These are phyloP conservation scores for Albula glossodonta DNA, from an alignment of 2,113 vertebrate genomes.

Conservation along the genomic window DNA sequence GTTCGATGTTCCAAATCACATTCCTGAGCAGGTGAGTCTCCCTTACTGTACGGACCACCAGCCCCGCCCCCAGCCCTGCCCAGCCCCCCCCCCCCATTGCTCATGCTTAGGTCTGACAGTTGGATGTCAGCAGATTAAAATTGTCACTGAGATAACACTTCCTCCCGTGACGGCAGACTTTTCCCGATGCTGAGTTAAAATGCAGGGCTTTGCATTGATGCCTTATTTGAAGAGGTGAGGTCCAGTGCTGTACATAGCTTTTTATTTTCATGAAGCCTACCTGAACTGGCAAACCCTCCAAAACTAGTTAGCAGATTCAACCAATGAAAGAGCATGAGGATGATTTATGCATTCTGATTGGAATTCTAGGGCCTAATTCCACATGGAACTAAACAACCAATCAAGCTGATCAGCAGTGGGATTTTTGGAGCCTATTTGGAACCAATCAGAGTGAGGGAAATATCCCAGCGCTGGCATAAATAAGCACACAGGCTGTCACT, in stretches of 20 bases:
- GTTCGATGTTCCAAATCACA: background rate
- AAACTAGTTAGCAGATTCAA: background rate
- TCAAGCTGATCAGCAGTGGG: background rate
- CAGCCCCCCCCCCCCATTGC: no score
- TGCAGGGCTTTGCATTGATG: background rate
- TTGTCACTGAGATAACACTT: background rate
- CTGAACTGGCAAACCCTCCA: background rate
- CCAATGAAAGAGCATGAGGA: background rate
- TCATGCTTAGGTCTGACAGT: no score
- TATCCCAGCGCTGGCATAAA: background rate
- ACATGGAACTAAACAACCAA: background rate
- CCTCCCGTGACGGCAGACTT: background rate
- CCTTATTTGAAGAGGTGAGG: background rate
- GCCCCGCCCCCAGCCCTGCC: no score
- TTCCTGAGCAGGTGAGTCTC: background rate
- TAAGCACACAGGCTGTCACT: background rate
- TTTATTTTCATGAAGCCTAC: background rate
- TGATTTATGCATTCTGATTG: background rate
- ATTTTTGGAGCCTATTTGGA: background rate
- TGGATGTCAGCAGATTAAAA: no score
- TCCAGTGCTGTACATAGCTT: constrained; percentile 2
- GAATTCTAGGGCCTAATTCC: background rate
- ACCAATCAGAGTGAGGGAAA: background rate
- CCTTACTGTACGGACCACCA: no score
- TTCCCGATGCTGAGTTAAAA: background rate